Conservation (phyloP, 2,113 vertebrate genomes). For the Arothron firmamentum region DNA sequence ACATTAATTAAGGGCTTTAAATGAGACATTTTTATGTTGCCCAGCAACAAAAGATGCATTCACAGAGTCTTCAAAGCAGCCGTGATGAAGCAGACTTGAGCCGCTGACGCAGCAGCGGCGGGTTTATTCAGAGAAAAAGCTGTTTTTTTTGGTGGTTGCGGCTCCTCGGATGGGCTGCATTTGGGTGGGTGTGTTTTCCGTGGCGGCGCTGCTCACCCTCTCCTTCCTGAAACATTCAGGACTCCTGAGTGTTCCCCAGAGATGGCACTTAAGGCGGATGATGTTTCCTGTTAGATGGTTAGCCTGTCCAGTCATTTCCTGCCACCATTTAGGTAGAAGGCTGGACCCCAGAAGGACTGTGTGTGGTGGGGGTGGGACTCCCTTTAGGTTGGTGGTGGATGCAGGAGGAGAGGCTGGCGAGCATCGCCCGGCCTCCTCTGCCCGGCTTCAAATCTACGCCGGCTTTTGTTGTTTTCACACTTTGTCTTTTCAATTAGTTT, state of each 20-base stretch:
- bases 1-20: no score
- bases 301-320: constrained; percentile 69
- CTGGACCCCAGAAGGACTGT: constrained; percentile 38
- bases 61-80: neutral
- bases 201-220: constrained; percentile 9
- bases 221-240: constrained; percentile 61
- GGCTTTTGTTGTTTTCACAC: neutral
- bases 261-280: constrained; percentile 60
- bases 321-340: constrained; percentile 57
- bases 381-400: constrained; percentile 11
- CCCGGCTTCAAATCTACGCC: neutral
- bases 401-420: constrained; percentile 13
- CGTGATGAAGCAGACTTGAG: neutral
- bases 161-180: constrained; percentile 27
- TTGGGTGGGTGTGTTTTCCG: constrained; percentile 38
- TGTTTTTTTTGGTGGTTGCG: constrained; percentile 1
- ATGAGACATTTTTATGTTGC: no score
- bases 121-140: constrained; percentile 9
- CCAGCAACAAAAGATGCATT: no score
- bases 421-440: neutral
- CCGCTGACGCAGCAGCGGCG: no score
- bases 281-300: constrained; percentile 72
- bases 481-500: constrained; percentile 6
- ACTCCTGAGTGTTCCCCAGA: constrained; percentile 57
- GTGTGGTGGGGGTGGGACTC: no score